Percentiles rank a stretch among this genome's conserved stretches.
Conservation (phyloP, 37 sponge, comb jelly and placozoan genomes). For the Diacarnus erythraeanus region DNA sequence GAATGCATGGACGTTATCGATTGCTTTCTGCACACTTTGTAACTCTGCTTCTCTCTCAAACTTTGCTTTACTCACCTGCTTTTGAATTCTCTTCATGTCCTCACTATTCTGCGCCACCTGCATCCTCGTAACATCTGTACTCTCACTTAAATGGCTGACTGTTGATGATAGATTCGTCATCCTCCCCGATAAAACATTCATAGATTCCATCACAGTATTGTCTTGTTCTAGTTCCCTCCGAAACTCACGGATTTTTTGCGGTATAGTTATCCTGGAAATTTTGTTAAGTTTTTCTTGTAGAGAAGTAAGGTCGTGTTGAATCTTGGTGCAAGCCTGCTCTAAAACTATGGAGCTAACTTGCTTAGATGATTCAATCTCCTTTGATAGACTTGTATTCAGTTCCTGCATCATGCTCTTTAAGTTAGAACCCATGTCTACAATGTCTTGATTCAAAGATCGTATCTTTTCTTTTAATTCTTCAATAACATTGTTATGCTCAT, state of each 20-base stretch:
- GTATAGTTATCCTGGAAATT: background rate
- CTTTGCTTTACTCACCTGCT: background rate
- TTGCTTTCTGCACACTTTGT: background rate
- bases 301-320: background rate
- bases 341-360: too few relatives aligned
- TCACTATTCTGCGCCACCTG: background rate
- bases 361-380: background rate
- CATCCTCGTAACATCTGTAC: background rate
- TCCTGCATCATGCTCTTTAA: background rate
- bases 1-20: background rate
- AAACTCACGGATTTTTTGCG: too few relatives aligned
- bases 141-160: background rate
- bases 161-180: background rate
- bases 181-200: too few relatives aligned
- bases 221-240: background rate
- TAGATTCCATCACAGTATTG: too few relatives aligned
- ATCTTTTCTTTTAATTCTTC: background rate
- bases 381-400: background rate
- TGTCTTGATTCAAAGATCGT: background rate
- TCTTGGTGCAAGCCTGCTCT: too few relatives aligned
- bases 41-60: background rate
- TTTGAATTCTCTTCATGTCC: background rate
- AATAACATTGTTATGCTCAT: background rate
- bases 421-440: background rate
- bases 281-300: background rate